Base-by-base conservation (phyloP, 1,140 invertebrate genomes). In the Pissodes strobi region DNA sequence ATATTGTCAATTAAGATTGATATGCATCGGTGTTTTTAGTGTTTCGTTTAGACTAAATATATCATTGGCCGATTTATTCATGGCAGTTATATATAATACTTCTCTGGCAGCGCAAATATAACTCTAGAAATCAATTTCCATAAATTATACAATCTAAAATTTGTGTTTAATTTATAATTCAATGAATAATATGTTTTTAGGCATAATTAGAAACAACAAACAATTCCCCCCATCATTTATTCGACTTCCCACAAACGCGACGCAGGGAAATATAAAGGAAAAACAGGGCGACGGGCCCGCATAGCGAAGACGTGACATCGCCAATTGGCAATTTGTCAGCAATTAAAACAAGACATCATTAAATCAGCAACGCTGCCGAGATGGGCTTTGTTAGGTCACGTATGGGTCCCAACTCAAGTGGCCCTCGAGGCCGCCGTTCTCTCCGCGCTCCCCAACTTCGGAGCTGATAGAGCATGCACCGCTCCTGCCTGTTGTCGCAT, bases 311-410 rank as follows among this genome's bases (percentile, higher is more conserved):
- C 59, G 64, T 58, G 65, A 53, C 58, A 62, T 53, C 55, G 69
- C 69, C 73, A 78, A 78, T 78, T 78, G 76, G 69, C 75, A 78
- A 78, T 78, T 78, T 76, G 76, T 77, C 73, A 78, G 76, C 76
- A 78, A 78, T 78, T 78, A 78, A 78, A 77, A 75, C 75, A 77
- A 78, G 76, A 77, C 75, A 75, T 78, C 76, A 78, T 78, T 78
- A 78, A 78, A 78, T 78, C 76, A 77, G 70, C 72, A 71, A 66
- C 67, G 66, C 66, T 45, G 60, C 46, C 46, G 64, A 64, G 66
- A 70, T 69, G 73, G 72, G 72, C 73, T 77, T 78, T 78, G 76
- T 78, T 74, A 74, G 75, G 76, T 78, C 76, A 78, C 76, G 76
- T 78, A 78, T 76, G 73, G 67, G 51, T 66, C 69, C 72, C 68